A percentile compares a stretch with the other conserved stretches of the same genome.
phyloP scores from a whole-genome alignment of 2,888 invertebrate genomes.

The Philopedon plagiatum region DNA sequence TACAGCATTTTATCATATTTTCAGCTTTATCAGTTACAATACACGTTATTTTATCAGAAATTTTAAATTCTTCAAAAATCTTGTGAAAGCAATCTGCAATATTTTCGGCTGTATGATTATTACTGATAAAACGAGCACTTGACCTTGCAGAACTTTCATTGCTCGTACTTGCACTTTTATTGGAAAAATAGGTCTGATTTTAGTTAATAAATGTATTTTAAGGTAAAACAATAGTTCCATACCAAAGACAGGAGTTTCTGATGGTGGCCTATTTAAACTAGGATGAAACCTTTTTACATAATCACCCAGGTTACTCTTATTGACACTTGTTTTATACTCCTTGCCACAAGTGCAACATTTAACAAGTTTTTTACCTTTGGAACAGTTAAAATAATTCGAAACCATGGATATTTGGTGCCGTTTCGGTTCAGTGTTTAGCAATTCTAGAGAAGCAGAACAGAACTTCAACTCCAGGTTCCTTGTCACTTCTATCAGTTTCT shows the following conservation, averaged over 20 bases:
- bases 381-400: conserved; percentile 22
- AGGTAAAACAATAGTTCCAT: neutral
- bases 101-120: conserved; percentile 10
- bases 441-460: neutral
- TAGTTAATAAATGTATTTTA: neutral
- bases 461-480: neutral
- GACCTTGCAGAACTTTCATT: conserved; percentile 6
- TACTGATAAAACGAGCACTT: neutral
- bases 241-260: neutral
- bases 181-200: neutral
- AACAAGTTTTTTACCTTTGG: conserved; percentile 28
- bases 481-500: neutral
- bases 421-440: neutral
- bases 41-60: neutral
- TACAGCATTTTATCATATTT: neutral
- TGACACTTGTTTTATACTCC: conserved; percentile 24
- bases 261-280: neutral
- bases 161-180: neutral
- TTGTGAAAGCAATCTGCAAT: neutral
- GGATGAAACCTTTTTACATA: conserved; percentile 23
- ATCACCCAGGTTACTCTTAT: conserved; percentile 24
- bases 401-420: conserved; percentile 8
- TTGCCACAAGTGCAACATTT: conserved; percentile 15
- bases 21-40: neutral
- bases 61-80: neutral